Conservation (phyloP, 1,140 invertebrate genomes). For the Apis mellifera region Amel_HAv3.1 CM009946.2:3874001-3874500, state of each 20-base stretch:
- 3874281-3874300: slow-evolving; percentile 62
- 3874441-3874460: no score
- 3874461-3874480: no score
- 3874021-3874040: slow-evolving; percentile 14
- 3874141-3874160: slow-evolving; percentile 68
- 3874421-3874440: no score
- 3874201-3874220: slow-evolving; percentile 71
- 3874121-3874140: slow-evolving; percentile 70
- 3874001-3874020: slow-evolving; percentile 42
- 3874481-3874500: no score
- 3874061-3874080: slow-evolving; percentile 54
- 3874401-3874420: no score
- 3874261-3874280: slow-evolving; percentile 65
- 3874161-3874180: slow-evolving; percentile 59
- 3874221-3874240: slow-evolving; percentile 70
- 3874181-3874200: slow-evolving; percentile 66
- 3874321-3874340: slow-evolving; percentile 7
- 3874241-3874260: slow-evolving; percentile 55
- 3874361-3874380: no score
- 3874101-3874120: slow-evolving; percentile 62
- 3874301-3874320: slow-evolving; percentile 45
- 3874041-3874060: slow-evolving; percentile 60
- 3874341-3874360: no score
- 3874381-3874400: no score
- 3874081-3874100: slow-evolving; percentile 48